phyloP scores from a whole-genome alignment of 2,888 invertebrate genomes.

The Oscheius sp. region DNA sequence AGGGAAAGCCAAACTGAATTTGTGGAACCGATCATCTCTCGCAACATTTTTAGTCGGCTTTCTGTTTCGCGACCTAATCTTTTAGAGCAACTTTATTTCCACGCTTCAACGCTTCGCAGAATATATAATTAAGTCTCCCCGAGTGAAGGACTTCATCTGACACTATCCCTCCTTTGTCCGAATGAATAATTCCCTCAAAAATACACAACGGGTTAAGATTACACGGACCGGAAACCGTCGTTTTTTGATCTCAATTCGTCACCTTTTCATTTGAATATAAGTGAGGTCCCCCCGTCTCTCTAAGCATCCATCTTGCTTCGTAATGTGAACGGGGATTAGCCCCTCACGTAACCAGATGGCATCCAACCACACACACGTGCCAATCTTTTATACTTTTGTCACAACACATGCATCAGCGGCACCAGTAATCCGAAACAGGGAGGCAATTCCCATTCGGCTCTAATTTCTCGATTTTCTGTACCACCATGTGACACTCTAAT shows the following conservation, averaged over 20 bases:
- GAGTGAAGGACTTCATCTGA: not conserved
- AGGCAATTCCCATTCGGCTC: not conserved
- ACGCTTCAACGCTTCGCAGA: slow-evolving; percentile 14
- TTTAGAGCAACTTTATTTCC: slow-evolving; percentile 7
- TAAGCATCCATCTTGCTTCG: not conserved
- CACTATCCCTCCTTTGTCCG: not conserved
- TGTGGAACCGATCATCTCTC: slow-evolving; percentile 10
- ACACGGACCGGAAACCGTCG: too few relatives aligned
- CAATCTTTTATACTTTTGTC: not conserved
- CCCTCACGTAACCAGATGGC: slow-evolving; percentile 20
- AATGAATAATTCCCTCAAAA: too few relatives aligned
- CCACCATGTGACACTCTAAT: not conserved
- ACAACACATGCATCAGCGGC: too few relatives aligned
- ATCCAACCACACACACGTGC: slow-evolving; percentile 20
- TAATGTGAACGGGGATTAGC: slow-evolving; percentile 11
- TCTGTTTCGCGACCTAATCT: not conserved
- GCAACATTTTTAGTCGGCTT: not conserved
- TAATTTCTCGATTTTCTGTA: not conserved
- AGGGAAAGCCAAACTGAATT: slow-evolving; percentile 16
- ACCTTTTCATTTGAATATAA: not conserved
- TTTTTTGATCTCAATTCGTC: not conserved
- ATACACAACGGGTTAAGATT: too few relatives aligned
- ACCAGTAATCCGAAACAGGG: not conserved
- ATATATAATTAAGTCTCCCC: slow-evolving; percentile 16
- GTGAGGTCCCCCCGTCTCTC: not conserved